Evolutionary conservation across 2,888 invertebrate species (phyloP).

Genomic region (Phoronis australis): DNA sequence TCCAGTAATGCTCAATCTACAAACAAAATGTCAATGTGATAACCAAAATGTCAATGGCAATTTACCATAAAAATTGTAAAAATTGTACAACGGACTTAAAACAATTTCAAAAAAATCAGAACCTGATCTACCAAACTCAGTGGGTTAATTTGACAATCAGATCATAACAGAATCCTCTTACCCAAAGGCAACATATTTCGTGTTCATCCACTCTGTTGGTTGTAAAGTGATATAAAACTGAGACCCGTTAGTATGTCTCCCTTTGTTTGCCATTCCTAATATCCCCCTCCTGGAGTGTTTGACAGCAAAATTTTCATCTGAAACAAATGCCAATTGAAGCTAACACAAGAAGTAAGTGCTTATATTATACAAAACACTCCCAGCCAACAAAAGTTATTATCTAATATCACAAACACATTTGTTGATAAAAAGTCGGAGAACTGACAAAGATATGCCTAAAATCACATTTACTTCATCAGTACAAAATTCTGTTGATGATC

Average conservation of each 20-base stretch:
- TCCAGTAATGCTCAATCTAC: no score
- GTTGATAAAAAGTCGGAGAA: no score
- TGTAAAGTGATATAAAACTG: slow-evolving; percentile 67
- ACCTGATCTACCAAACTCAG: not conserved
- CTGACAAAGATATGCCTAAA: no score
- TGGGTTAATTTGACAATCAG: not conserved
- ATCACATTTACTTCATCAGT: no score
- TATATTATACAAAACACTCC: no score
- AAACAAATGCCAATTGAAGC: no score
- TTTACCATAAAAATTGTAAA: not conserved
- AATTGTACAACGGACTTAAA: not conserved
- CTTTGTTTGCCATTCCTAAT: slow-evolving; percentile 68
- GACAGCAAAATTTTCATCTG: slow-evolving; percentile 66
- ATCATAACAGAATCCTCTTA: slow-evolving; percentile 34
- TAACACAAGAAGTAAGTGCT: no score
- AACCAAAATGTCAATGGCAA: no score
- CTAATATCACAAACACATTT: no score
- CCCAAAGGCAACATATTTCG: slow-evolving; percentile 70
- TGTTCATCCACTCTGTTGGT: slow-evolving; percentile 67
- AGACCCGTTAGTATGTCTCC: slow-evolving; percentile 65
- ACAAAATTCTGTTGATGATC: no score
- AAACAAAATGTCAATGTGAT: no score
- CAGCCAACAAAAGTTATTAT: no score
- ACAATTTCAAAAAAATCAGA: not conserved
- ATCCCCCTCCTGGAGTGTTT: slow-evolving; percentile 65